Base-by-base conservation (phyloP, 2,113 vertebrate genomes). In the Bufo gargarizans region DNA sequence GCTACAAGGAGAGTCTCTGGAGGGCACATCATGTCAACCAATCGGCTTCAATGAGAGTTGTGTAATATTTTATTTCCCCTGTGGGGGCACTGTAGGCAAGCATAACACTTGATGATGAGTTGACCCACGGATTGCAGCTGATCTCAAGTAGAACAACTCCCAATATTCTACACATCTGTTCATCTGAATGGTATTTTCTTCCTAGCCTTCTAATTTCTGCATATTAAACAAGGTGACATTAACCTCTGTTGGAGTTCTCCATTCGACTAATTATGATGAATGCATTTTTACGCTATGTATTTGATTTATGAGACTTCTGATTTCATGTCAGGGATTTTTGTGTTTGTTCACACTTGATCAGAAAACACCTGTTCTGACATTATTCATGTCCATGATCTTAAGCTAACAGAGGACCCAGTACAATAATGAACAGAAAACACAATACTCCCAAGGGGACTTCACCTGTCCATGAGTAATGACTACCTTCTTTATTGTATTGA, bases 341-440 rank as follows among this genome's bases (percentile, higher is more conserved):
- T 81, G 58, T 81, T 81, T 81, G 19, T 81, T 81, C 79, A 81
- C 53, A 85, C 65, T 72, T 85, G 50, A 85, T 85, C 69, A 85
- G 71, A 58, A 77, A 85, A 85, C 71, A 85, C 56, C 84, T 76
- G 69, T 85, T 85, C 84, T 77, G 56, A 77, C 55, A 85, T 77
- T 84, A 22, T 84, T 56, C 47, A 53, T n/a, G 13, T 43, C 19
- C 80, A 47, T 45, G 59, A 65, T 65, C 8, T 82, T 49, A 45
- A 19, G n/a, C 77, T 79, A 33, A 59, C 78, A 3, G 80, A n/a
- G n/a, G 10, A 65, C 80, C 59, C 58, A 61, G 59, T 47, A 63
- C 16, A 82, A 82, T 65, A 50, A 82, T 3, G 20, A n/a, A n/a
- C n/a, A 67, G 17, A n/a, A 47, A 82, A 65, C 20, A 7, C 59